Evolutionary conservation across 37 sponge, comb jelly and placozoan genomes (phyloP).

Genomic region (Bolinopsis microptera): DNA sequence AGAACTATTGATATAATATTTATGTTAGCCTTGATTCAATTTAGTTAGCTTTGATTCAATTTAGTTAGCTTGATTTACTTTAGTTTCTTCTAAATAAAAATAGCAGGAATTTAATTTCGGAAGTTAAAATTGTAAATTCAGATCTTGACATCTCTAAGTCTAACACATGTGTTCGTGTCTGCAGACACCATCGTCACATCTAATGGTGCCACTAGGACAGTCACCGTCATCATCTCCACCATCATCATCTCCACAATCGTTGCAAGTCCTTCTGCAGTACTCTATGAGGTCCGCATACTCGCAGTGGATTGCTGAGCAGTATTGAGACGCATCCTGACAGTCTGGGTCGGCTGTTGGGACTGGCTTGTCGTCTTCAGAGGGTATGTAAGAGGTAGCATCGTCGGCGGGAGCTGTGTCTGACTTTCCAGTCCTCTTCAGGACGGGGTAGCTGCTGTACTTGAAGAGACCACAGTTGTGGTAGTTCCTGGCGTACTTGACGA

Average conservation of each 20-base stretch:
- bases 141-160: too few species aligned
- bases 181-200: slow-evolving; percentile 11
- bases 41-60: too few species aligned
- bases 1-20: too few species aligned
- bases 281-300: neutral
- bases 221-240: neutral
- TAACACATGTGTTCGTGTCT: slow-evolving; percentile 43
- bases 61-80: too few species aligned
- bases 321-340: neutral
- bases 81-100: too few species aligned
- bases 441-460: neutral
- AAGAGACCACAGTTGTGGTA: slow-evolving; percentile 35
- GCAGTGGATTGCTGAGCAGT: neutral
- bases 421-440: neutral
- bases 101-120: too few species aligned
- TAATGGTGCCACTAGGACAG: neutral
- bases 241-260: neutral
- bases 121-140: too few species aligned
- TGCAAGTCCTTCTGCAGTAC: neutral
- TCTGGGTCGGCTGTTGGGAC: neutral
- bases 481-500: slow-evolving; percentile 37
- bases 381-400: neutral
- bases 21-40: too few species aligned
- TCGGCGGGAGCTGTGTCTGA: neutral
- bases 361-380: neutral